Conservation (phyloP, 2,797 vertebrate species). For the Enteromius paludinosus region DNA sequence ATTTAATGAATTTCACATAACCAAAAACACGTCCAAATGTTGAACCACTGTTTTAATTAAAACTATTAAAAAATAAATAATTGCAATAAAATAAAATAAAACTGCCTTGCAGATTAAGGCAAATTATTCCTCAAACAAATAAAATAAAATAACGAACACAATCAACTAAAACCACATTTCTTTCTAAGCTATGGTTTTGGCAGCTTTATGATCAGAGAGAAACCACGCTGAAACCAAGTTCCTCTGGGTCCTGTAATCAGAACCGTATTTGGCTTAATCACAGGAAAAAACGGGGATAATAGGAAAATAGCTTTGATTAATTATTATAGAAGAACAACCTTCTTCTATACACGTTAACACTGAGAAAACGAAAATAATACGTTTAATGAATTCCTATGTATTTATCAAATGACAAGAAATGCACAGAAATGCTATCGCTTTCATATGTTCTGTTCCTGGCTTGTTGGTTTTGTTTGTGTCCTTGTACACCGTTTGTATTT, state of each 20-base stretch:
- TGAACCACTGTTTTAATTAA: neutral
- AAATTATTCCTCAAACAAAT: neutral
- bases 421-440: neutral
- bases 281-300: conserved; percentile 50
- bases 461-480: neutral
- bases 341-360: neutral
- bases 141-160: neutral
- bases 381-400: neutral
- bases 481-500: neutral
- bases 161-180: neutral
- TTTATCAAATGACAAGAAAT: neutral
- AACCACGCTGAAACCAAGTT: conserved; percentile 45
- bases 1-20: neutral
- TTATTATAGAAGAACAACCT: neutral
- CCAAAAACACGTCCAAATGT: neutral
- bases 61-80: no score
- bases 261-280: conserved; percentile 63
- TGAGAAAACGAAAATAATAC: neutral
- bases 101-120: neutral
- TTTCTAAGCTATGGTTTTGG: conserved; percentile 59
- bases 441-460: neutral
- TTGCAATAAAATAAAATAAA: neutral
- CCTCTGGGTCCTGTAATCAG: conserved; percentile 58
- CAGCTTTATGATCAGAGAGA: conserved; percentile 65
- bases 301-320: conserved; percentile 55